phyloP scores from a whole-genome alignment of 2,113 vertebrate species.

The Ptilorrhoa leucosticta region DNA sequence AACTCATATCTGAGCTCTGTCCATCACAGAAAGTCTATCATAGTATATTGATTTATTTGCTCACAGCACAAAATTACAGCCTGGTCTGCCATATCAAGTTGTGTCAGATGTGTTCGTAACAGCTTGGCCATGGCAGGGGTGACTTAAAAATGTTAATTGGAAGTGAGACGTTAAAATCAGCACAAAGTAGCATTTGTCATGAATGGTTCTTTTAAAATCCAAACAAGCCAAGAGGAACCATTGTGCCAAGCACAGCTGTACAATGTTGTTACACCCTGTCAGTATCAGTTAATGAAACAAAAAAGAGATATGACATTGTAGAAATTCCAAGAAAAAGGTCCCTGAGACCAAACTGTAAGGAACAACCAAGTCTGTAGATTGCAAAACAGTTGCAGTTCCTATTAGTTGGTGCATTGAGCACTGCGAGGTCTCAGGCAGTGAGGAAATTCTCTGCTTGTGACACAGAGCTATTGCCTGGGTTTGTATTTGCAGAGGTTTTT shows the following conservation, averaged over 20 bases:
- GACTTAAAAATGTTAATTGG: conserved; percentile 5
- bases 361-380: background rate
- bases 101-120: background rate
- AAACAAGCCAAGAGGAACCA: background rate
- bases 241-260: background rate
- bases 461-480: background rate
- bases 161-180: conserved; percentile 31
- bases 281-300: conserved; percentile 1
- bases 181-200: background rate
- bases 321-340: background rate
- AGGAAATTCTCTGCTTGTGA: background rate
- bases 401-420: background rate
- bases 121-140: background rate
- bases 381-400: background rate
- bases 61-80: background rate
- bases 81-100: background rate
- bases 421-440: background rate
- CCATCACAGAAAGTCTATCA: background rate
- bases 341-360: background rate
- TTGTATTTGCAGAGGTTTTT: background rate
- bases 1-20: background rate
- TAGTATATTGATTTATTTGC: background rate
- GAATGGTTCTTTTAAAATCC: background rate
- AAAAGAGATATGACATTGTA: background rate
- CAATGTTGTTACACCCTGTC: background rate